Evolutionary conservation across 2,113 vertebrate species (phyloP), one percentile per base, ranked within the genome.

Genomic region (Eublepharis macularius): DNA sequence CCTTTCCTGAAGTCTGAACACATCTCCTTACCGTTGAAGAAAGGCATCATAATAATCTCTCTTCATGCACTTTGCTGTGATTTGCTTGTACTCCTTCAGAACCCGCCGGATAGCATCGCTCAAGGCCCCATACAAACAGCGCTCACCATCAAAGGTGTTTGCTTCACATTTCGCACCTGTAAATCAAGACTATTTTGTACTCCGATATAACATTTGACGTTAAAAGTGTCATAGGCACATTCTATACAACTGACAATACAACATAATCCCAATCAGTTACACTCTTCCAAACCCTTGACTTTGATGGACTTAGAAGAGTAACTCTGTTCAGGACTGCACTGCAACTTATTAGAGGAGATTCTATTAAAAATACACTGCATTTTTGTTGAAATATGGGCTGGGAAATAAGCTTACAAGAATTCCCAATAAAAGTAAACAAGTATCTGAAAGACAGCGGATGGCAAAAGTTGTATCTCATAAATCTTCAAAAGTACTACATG

Each of bases 71-170:
- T 97, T 97, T 13, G 97, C 95, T 0, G 97, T 97, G 94, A 99
- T 98, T 79, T 98, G 98, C 84, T 99, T 99, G 91, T 99, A 99
- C 24, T 99, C 98, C 24, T 97, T 98, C 88, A 99, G 95, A 74
- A 98, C 94, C 6, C 97, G 96, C 19, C 97, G 97, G 89, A 99
- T 98, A 51, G 97, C 94, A 32, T 99, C 98, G 0, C 94, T 99
- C 92, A 99, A 93, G 1, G 98, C 98, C 43, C 98, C 98, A 0
- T 99, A 99, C 83, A 99, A 94, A 86, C 98, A 99, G 21, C 98
- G 96, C 11, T 99, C 98, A 0, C 98, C 98, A 45, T 99, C 98
- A 78, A 99, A 99, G 1, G 98, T 99, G 96, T 99, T 99, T 85
- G 97, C 98, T 91, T 99, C 98, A 78, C 98, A 99, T 93, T 97